Evolutionary conservation across 2,888 invertebrate species (phyloP).

Genomic region (Arctia plantaginis): DNA sequence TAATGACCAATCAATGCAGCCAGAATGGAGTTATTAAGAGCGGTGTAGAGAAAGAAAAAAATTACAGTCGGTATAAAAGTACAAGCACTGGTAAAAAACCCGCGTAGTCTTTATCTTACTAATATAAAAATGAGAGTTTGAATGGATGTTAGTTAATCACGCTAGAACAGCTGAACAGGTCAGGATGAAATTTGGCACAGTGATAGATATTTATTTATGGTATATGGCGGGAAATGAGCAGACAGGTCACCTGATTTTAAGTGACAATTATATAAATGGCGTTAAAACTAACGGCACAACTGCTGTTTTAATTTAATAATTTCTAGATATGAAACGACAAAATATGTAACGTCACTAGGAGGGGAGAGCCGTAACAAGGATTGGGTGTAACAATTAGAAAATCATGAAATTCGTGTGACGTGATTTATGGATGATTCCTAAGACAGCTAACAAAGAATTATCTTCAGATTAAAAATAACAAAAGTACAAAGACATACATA

Average conservation of each 20-base stretch:
- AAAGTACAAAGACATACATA: neutral
- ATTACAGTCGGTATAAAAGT: neutral
- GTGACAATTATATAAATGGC: too few relatives aligned
- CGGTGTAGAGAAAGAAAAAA: neutral
- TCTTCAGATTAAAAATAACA: neutral
- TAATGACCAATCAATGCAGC: slow-evolving; percentile 16
- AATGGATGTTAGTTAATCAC: too few relatives aligned
- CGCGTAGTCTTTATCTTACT: neutral
- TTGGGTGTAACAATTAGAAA: neutral
- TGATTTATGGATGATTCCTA: neutral
- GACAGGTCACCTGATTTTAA: too few relatives aligned
- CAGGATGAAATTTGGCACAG: too few relatives aligned
- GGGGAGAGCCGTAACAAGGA: neutral
- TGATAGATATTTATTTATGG: too few relatives aligned
- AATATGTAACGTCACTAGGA: neutral
- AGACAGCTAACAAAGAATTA: neutral
- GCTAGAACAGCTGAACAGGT: too few relatives aligned
- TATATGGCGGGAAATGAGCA: too few relatives aligned
- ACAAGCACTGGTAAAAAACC: neutral
- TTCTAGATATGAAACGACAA: neutral
- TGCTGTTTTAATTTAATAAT: too few relatives aligned
- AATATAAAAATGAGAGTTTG: too few relatives aligned
- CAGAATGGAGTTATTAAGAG: slow-evolving; percentile 14
- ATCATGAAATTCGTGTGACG: neutral
- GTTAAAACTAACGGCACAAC: too few relatives aligned